Conservation (phyloP, 2,113 vertebrate species). For the Ranitomeya variabilis region DNA sequence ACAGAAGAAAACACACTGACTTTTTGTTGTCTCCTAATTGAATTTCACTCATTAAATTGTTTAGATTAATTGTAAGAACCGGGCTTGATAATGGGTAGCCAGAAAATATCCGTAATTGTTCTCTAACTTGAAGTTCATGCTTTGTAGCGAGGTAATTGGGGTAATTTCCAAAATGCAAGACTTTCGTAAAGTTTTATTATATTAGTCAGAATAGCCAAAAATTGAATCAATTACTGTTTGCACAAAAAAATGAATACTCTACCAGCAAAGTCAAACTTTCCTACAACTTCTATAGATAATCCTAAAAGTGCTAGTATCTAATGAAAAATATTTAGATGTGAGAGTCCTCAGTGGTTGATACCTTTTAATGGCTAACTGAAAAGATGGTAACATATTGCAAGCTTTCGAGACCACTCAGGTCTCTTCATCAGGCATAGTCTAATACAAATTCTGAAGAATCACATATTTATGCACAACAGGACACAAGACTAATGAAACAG, state of each 20-base stretch:
- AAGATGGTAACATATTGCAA: too few relatives aligned
- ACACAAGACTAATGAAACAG: too few relatives aligned
- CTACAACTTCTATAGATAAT: too few relatives aligned
- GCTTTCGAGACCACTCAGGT: too few relatives aligned
- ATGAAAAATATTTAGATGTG: too few relatives aligned
- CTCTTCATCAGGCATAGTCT: too few relatives aligned
- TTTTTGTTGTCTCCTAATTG: conserved; percentile 32
- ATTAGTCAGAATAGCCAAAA: neutral
- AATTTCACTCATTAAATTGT: conserved; percentile 41
- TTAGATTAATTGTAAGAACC: neutral
- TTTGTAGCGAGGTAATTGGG: neutral
- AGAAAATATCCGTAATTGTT: conserved; percentile 8
- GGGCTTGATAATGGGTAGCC: neutral
- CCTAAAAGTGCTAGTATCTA: too few relatives aligned
- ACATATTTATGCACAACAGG: too few relatives aligned
- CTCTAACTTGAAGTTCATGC: neutral
- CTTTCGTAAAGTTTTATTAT: neutral
- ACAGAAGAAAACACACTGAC: conserved; percentile 33
- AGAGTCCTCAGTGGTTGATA: too few relatives aligned
- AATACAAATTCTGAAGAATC: too few relatives aligned
- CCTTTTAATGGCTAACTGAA: too few relatives aligned
- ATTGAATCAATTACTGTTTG: neutral
- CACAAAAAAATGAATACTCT: neutral
- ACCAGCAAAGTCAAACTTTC: neutral
- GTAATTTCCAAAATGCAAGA: neutral